A percentile compares a stretch with the other conserved stretches of the same genome.
Conservation (phyloP, 2,113 vertebrate species). For the Actenoides lindsayi region DNA sequence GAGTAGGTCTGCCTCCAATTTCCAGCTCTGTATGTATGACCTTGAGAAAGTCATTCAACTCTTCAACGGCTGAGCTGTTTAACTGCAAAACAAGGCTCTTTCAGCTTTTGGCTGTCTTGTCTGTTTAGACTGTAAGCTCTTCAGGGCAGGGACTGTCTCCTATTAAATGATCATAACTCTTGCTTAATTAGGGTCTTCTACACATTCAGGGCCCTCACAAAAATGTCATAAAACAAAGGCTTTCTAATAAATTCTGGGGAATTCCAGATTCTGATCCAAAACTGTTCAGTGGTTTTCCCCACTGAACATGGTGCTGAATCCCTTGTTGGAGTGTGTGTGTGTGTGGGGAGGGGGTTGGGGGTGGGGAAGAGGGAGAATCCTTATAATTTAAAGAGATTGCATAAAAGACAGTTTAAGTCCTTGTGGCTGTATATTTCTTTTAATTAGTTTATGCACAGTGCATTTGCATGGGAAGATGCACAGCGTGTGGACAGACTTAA, state of each 20-base stretch:
- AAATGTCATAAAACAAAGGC: constrained; percentile 32
- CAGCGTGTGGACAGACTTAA: constrained; percentile 74
- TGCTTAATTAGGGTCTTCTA: constrained; percentile 40
- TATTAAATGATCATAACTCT: constrained; percentile 50
- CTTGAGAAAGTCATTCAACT: constrained; percentile 38
- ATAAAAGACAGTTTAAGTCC: constrained; percentile 72
- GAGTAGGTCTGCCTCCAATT: neutral
- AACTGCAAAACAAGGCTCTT: neutral
- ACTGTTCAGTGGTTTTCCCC: constrained; percentile 42
- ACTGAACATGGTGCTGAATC: neutral
- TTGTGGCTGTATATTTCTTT: constrained; percentile 75
- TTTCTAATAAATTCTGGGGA: constrained; percentile 46
- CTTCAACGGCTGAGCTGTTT: neutral
- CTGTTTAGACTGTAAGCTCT: constrained; percentile 45
- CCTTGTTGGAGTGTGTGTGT: neutral
- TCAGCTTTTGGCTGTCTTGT: constrained; percentile 21
- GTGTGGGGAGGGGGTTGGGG: neutral
- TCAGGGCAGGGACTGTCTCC: constrained; percentile 50
- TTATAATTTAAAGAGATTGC: constrained; percentile 66
- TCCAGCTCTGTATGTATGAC: neutral
- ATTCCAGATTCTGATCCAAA: constrained; percentile 50
- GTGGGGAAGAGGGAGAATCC: constrained; percentile 24
- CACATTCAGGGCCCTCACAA: constrained; percentile 24
- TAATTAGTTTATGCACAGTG: constrained; percentile 78
- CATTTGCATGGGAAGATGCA: constrained; percentile 77